A percentile compares a stretch with the other conserved stretches of the same genome.
Evolutionary conservation across 2,888 invertebrate species (phyloP).

Genomic region (Physocephala rufipes): DNA sequence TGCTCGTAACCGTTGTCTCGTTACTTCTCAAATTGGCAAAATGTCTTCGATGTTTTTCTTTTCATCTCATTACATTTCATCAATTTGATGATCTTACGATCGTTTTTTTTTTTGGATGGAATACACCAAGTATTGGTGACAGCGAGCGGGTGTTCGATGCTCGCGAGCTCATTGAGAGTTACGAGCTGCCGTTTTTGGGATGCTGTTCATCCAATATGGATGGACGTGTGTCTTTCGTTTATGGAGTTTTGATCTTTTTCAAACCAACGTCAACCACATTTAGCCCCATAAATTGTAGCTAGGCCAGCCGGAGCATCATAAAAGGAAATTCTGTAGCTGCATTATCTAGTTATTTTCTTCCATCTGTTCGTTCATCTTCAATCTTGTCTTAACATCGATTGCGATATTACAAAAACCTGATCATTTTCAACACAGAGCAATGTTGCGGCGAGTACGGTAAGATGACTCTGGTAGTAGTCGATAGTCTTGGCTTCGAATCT

Average conservation of each 20-base stretch:
- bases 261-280: not conserved
- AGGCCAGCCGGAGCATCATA: slow-evolving; percentile 8
- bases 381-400: too few species aligned
- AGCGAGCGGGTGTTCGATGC: not conserved
- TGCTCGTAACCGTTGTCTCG: too few species aligned
- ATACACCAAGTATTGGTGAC: too few species aligned
- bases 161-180: too few species aligned
- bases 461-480: not conserved
- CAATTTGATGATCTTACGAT: not conserved
- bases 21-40: too few species aligned
- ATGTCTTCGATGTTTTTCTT: too few species aligned
- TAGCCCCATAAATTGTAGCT: slow-evolving; percentile 27
- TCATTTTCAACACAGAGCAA: too few species aligned
- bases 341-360: not conserved
- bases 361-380: too few species aligned
- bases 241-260: slow-evolving; percentile 16
- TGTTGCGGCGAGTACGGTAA: too few species aligned
- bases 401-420: too few species aligned
- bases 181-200: slow-evolving; percentile 27
- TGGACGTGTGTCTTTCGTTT: slow-evolving; percentile 7
- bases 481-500: not conserved
- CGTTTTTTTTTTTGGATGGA: too few species aligned
- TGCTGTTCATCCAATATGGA: slow-evolving; percentile 3
- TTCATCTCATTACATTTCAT: not conserved
- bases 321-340: not conserved